phyloP scores from a whole-genome alignment of 2,113 vertebrate species.

The Empidonax alnorum region DNA sequence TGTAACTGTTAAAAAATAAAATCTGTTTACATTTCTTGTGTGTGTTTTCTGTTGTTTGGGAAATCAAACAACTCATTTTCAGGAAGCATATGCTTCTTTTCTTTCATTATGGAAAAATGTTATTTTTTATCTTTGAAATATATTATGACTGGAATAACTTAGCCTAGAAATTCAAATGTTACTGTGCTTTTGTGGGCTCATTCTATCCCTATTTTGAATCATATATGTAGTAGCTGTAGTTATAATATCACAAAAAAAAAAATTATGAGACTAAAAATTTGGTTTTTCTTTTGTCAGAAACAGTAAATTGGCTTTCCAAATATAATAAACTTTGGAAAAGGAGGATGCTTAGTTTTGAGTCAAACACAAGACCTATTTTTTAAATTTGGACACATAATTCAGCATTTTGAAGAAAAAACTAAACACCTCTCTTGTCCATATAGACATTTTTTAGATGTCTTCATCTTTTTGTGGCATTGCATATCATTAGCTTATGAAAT shows the following conservation, averaged over 20 bases:
- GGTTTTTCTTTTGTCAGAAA: not conserved
- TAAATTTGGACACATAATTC: not conserved
- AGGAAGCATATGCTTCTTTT: not conserved
- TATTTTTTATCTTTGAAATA: not conserved
- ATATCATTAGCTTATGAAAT: not conserved
- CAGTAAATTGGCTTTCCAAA: not conserved
- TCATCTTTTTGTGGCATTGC: not conserved
- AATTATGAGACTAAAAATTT: accelerated
- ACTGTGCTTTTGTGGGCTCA: not conserved
- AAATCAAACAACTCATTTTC: not conserved
- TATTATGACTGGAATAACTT: not conserved
- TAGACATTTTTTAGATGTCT: not conserved
- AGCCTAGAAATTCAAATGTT: not conserved
- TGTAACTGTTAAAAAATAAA: not conserved
- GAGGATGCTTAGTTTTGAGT: not conserved
- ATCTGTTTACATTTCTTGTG: not conserved
- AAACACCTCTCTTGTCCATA: accelerated
- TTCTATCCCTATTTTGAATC: not conserved
- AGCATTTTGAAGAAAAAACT: not conserved
- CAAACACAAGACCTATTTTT: not conserved
- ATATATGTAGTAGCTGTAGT: not conserved
- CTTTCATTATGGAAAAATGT: not conserved
- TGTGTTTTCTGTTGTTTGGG: not conserved
- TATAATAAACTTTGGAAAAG: not conserved
- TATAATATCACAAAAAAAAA: not conserved